Evolutionary conservation across 2,797 vertebrate genomes (phyloP).

Genomic region (Phylloscopus collybita): DNA sequence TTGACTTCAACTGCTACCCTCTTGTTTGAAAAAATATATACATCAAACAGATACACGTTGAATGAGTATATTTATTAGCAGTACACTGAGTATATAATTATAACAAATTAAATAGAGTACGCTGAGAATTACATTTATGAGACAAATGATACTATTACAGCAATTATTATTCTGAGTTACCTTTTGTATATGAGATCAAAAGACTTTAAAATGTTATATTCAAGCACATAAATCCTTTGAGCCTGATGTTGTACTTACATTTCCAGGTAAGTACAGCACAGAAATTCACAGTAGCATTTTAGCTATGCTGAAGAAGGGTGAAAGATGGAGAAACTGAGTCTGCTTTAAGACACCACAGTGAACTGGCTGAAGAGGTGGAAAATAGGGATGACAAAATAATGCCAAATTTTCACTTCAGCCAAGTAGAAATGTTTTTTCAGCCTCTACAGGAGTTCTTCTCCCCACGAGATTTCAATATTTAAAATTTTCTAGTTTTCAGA

Average conservation of each 20-base stretch:
- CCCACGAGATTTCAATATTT: not conserved
- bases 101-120: not conserved
- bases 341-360: not conserved
- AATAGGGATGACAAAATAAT: not conserved
- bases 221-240: not conserved
- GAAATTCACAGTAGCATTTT: not conserved
- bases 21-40: not conserved
- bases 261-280: not conserved
- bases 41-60: not conserved
- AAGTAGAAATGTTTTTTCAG: not conserved
- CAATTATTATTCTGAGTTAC: not conserved
- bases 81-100: conserved; percentile 17
- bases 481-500: not conserved
- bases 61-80: not conserved
- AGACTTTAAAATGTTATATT: not conserved
- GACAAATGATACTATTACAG: not conserved
- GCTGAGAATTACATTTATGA: conserved; percentile 31
- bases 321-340: not conserved
- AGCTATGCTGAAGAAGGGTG: not conserved
- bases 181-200: not conserved
- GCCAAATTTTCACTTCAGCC: not conserved
- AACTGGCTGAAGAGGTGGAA: not conserved
- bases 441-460: not conserved
- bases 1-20: not conserved
- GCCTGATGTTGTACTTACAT: not conserved